These are phyloP conservation scores for Zeugodacus cucurbitae DNA, from an alignment of 1,140 invertebrate genomes.

Conservation along the genomic window DNA sequence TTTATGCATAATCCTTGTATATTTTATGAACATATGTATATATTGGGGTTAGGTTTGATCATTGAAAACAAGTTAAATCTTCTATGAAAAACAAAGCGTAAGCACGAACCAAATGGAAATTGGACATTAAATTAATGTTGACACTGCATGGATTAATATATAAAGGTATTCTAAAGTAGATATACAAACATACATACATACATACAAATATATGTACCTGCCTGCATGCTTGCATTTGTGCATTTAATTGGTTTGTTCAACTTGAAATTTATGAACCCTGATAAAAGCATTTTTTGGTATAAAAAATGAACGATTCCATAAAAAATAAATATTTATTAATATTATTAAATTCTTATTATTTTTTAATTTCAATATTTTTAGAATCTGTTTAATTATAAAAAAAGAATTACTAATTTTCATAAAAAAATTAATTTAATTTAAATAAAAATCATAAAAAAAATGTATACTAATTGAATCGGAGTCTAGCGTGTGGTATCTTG, in stretches of 20 bases:
- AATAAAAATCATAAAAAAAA: no score
- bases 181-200: not conserved
- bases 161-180: not conserved
- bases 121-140: not conserved
- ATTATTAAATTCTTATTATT: no score
- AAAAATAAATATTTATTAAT: not conserved
- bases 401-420: no score
- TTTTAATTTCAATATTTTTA: no score
- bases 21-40: not conserved
- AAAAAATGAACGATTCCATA: not conserved
- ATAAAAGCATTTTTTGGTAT: not conserved
- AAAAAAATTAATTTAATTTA: no score
- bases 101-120: not conserved
- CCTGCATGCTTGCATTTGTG: not conserved
- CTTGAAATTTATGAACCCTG: not conserved
- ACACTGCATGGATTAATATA: not conserved
- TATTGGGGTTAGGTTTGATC: not conserved
- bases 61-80: not conserved
- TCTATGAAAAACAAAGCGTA: not conserved
- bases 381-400: no score
- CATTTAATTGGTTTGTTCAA: not conserved
- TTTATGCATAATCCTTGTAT: not conserved
- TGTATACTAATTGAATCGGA: no score
- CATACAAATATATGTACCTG: no score
- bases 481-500: no score